A percentile compares a stretch with the other conserved stretches of the same genome.
Conservation (phyloP, 2,888 invertebrate species). For the Aricia artaxerxes region DNA sequence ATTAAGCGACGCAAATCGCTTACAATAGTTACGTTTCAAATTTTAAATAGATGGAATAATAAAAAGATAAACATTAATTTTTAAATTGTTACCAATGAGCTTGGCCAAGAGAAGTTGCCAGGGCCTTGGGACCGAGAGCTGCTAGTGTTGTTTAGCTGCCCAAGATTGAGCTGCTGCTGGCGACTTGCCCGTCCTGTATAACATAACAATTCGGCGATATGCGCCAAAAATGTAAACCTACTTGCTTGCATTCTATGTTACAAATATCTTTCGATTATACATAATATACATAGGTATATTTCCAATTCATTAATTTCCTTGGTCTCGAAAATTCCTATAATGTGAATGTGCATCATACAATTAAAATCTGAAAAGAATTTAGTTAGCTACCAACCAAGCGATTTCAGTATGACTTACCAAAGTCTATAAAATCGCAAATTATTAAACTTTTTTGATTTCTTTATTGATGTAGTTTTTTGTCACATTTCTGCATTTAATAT, state of each 20-base stretch:
- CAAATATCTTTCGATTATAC: not conserved
- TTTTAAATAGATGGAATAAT: not conserved
- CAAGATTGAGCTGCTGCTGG: not conserved
- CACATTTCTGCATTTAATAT: not conserved
- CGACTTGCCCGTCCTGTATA: constrained; percentile 19
- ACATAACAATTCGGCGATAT: not conserved
- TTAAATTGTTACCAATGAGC: not conserved
- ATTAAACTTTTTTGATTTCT: not conserved
- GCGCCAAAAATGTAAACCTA: not conserved
- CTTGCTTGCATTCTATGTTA: not conserved
- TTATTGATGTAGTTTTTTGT: not conserved
- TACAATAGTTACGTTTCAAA: not conserved
- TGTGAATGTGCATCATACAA: not conserved
- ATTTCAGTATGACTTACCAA: not conserved
- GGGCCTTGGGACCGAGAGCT: not conserved
- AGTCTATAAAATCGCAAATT: not conserved
- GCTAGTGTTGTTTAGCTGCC: not conserved
- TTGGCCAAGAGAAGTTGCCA: not conserved
- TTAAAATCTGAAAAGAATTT: not conserved
- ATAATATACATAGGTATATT: not conserved
- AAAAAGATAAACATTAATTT: not conserved
- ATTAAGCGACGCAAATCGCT: constrained; percentile 14
- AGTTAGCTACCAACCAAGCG: not conserved
- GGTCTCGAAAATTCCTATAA: not conserved
- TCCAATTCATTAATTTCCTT: not conserved